Evolutionary conservation across 2,797 vertebrate species (phyloP), one percentile per base, ranked within the genome.

Genomic region (Gymnodraco acuticeps): DNA sequence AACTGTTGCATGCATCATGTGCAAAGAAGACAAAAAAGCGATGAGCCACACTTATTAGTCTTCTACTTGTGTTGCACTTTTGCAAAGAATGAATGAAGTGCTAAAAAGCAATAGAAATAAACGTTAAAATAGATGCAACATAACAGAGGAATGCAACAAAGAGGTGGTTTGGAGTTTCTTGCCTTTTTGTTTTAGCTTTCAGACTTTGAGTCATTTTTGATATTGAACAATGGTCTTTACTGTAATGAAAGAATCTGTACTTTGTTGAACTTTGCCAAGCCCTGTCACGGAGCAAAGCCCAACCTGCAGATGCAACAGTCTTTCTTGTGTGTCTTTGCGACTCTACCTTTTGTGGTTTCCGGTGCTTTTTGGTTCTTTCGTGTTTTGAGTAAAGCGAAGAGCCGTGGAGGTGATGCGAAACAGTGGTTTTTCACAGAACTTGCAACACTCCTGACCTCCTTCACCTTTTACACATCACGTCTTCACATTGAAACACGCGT

Each of bases 281-380:
- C 23, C 5, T 15, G 41, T 73, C 31, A 41, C 13, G 64, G 9
- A 58, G 20, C 5, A 13, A 5, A 20, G 9, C 27, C 42, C 27
- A 8, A 56, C 48, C 45, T 70, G 84, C 78, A 78, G 13, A 68
- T 87, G 83, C 86, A 83, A 43, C 79, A 74, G 77, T 50, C n/a
- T 48, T 73, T 20, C 15, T 58, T 62, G 4, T 27, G 27, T 63
- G 43, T 66, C 68, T 75, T 43, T 87, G 88, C 89, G 85, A 5
- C 64, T 61, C 42, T 73, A 80, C 70, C 54, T 67, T 53, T 75
- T 77, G 88, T 7, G 87, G 89, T 89, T 93, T 92, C 91, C 89
- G 92, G 88, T 75, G 52, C 76, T 82, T 75, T 70, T 78, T 84
- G 47, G 6, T 53, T 9, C 63, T n/a, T 42, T 81, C 50, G 74